Evolutionary conservation across 2,113 vertebrate genomes (phyloP).

Genomic region (Stigmatopora nigra): DNA sequence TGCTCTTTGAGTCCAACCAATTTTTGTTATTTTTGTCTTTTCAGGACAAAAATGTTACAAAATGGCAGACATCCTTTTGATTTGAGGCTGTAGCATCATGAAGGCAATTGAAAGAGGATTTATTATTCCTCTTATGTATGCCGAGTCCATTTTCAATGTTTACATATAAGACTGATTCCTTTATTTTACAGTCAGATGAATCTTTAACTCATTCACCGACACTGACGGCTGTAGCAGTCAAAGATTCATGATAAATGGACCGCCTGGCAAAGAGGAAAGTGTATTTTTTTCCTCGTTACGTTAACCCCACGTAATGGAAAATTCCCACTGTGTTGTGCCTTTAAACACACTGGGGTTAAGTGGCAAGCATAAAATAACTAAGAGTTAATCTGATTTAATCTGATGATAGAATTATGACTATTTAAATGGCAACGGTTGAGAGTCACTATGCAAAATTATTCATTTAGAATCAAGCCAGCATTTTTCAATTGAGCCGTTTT

Average conservation of each 20-base stretch:
- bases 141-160: background rate
- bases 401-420: background rate
- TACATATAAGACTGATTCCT: background rate
- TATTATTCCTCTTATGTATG: no score
- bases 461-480: background rate
- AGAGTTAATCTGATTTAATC: background rate
- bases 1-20: background rate
- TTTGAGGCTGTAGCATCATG: background rate
- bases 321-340: background rate
- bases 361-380: background rate
- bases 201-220: background rate
- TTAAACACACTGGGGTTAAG: background rate
- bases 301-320: background rate
- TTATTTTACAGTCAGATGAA: background rate
- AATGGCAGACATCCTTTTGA: background rate
- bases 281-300: background rate
- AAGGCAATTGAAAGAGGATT: background rate
- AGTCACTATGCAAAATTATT: background rate
- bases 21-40: background rate
- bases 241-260: no score
- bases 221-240: no score
- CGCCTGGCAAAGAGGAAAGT: background rate
- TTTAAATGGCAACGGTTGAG: background rate
- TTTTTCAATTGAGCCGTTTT: background rate
- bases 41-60: background rate